Evolutionary conservation across 1,140 invertebrate genomes (phyloP).

Genomic region (Myzus persicae): DNA sequence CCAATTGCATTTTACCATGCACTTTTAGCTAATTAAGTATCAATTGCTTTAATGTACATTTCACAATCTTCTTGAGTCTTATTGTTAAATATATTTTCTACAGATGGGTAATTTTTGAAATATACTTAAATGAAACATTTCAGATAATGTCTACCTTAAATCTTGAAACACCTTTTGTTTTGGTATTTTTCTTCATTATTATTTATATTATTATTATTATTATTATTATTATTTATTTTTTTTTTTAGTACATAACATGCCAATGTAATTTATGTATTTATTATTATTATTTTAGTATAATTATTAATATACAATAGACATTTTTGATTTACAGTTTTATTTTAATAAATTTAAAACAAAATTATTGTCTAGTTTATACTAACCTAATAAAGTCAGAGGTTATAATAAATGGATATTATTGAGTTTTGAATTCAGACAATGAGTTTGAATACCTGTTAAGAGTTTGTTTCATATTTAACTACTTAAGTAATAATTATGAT

Average conservation of each 20-base stretch:
- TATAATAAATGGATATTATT: not conserved
- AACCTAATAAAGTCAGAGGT: not conserved
- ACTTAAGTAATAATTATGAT: too few relatives aligned
- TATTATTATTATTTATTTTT: slow-evolving; percentile 17
- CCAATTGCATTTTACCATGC: not conserved
- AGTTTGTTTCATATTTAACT: not conserved
- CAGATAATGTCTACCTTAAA: not conserved
- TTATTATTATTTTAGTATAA: slow-evolving; percentile 52
- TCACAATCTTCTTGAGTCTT: not conserved
- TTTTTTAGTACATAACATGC: not conserved
- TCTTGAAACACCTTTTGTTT: not conserved
- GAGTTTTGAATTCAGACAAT: not conserved
- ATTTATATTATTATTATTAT: slow-evolving; percentile 30
- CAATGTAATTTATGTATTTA: slow-evolving; percentile 24
- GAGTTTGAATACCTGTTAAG: not conserved
- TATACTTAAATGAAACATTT: not conserved
- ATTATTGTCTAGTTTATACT: slow-evolving; percentile 29
- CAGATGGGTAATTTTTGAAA: not conserved
- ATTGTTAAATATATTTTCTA: not conserved
- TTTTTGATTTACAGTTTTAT: slow-evolving; percentile 47
- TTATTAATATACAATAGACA: slow-evolving; percentile 49
- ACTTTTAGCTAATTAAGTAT: not conserved
- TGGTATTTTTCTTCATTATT: not conserved
- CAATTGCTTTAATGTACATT: not conserved
- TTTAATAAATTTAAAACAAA: slow-evolving; percentile 42